Evolutionary conservation across 2,113 vertebrate genomes (phyloP).

Genomic region (Podarcis muralis): DNA sequence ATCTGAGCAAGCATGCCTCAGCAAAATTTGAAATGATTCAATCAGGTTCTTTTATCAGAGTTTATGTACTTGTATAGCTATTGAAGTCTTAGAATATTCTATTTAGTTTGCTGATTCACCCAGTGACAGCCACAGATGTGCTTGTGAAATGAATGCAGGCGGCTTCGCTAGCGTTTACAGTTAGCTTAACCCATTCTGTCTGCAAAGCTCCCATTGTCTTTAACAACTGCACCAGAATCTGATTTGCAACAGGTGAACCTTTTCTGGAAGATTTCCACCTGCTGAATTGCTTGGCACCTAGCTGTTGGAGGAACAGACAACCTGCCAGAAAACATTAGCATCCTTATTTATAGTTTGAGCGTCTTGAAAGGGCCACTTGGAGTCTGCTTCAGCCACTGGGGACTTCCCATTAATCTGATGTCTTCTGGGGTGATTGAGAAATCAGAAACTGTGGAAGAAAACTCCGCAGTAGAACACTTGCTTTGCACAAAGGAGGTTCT

Average conservation of each 20-base stretch:
- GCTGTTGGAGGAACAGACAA: background rate
- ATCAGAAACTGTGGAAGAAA: background rate
- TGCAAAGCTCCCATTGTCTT: background rate
- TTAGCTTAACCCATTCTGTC: background rate
- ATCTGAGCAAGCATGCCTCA: slow-evolving; percentile 8
- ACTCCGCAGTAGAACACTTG: no score
- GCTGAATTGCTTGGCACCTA: background rate
- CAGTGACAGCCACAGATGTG: background rate
- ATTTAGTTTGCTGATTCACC: background rate
- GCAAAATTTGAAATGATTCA: slow-evolving; percentile 39
- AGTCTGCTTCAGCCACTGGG: background rate
- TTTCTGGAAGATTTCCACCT: background rate
- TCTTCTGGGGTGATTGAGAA: background rate
- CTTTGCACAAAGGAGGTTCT: no score
- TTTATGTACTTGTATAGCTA: background rate
- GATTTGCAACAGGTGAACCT: background rate
- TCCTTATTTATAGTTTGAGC: background rate
- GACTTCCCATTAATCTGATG: background rate
- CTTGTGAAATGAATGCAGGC: background rate
- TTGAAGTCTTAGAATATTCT: background rate
- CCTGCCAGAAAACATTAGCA: background rate
- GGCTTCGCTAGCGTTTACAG: background rate
- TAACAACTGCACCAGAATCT: background rate
- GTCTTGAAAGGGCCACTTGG: background rate
- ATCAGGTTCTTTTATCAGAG: slow-evolving; percentile 17